Evolutionary conservation across 2,797 vertebrate genomes (phyloP).

Genomic region (Siniperca scherzeri): DNA sequence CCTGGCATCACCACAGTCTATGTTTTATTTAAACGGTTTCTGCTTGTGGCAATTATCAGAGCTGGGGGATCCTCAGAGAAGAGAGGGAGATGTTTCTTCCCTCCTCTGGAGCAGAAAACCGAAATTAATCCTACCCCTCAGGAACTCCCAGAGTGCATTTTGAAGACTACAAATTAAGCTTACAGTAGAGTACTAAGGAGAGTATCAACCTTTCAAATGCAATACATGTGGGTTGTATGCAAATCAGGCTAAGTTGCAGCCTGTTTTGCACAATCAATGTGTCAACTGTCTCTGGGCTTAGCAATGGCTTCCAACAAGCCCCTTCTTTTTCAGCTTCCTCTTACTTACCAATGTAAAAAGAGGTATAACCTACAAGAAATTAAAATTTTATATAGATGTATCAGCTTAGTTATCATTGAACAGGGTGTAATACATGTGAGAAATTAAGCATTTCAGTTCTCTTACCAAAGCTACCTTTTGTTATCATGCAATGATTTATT

Average conservation of each 20-base stretch:
- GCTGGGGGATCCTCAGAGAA: constrained; percentile 41
- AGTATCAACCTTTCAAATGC: constrained; percentile 22
- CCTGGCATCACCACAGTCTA: constrained; percentile 21
- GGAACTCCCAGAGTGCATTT: constrained; percentile 28
- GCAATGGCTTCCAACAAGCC: constrained; percentile 1
- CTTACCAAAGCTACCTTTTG: neutral
- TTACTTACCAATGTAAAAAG: neutral
- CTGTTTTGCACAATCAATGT: constrained; percentile 16
- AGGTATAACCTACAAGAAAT: neutral
- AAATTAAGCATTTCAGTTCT: neutral
- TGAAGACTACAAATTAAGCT: constrained; percentile 41
- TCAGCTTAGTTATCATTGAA: neutral
- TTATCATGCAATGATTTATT: neutral
- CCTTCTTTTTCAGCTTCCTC: neutral
- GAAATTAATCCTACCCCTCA: constrained; percentile 57
- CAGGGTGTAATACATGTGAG: neutral
- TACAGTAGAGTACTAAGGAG: constrained; percentile 12
- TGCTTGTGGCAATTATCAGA: constrained; percentile 55
- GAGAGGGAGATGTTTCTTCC: constrained; percentile 32
- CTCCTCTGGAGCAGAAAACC: constrained; percentile 47
- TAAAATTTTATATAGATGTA: neutral
- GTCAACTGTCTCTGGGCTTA: neutral
- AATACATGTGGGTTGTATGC: constrained; percentile 14
- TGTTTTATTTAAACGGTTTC: constrained; percentile 64
- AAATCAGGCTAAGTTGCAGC: constrained; percentile 1